phyloP scores from a whole-genome alignment of 1,140 invertebrate species.

The Thaumatotibia leucotreta region DNA sequence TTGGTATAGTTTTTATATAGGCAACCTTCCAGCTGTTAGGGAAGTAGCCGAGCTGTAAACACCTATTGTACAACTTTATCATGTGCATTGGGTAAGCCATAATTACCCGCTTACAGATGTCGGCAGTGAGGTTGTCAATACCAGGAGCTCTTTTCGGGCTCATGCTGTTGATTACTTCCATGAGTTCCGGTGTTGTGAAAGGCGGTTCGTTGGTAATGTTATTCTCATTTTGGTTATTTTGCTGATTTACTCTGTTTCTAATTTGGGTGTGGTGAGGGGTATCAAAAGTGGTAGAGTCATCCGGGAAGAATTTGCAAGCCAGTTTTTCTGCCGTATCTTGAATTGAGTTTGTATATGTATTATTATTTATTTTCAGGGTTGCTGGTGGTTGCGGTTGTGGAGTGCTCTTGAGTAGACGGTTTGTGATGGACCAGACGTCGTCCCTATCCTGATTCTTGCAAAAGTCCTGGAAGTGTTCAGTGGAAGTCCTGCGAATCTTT shows the following conservation, averaged over 20 bases:
- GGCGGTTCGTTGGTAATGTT: background rate
- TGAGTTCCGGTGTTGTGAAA: background rate
- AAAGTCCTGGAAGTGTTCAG: conserved; percentile 5
- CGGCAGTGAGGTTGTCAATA: background rate
- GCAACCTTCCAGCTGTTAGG: conserved; percentile 8
- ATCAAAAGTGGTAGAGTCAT: background rate
- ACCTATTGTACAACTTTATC: background rate
- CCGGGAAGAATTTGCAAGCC: background rate
- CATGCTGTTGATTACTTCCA: background rate
- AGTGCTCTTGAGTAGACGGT: background rate
- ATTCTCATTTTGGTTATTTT: background rate
- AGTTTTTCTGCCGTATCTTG: background rate
- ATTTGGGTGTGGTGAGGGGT: background rate
- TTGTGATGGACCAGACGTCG: background rate
- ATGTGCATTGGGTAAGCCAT: background rate
- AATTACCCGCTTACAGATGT: background rate
- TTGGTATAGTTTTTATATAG: conserved; percentile 4
- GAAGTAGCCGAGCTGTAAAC: background rate
- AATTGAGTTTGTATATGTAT: background rate
- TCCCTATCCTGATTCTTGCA: conserved; percentile 9
- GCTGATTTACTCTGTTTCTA: background rate
- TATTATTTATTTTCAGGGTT: background rate
- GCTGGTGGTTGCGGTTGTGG: background rate
- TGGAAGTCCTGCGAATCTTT: background rate
- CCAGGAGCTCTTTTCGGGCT: conserved; percentile 15